Percentiles rank a stretch among this genome's conserved stretches.
Evolutionary conservation across 2,888 invertebrate species (phyloP).

Genomic region (Lochmaea capreae): DNA sequence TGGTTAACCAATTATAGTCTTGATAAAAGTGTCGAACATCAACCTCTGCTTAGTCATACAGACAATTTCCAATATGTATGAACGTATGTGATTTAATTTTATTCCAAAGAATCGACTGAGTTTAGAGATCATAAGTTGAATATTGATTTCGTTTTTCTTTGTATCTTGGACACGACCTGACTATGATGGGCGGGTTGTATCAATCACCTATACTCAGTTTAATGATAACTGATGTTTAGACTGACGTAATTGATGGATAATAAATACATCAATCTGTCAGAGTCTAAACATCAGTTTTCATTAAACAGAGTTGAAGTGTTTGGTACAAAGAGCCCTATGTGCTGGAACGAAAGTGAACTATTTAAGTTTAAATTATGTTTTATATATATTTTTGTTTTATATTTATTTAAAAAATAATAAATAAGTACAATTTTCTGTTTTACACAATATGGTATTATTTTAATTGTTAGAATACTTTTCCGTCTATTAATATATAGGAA

Average conservation of each 20-base stretch:
- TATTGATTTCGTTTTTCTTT: neutral
- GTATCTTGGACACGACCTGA: neutral
- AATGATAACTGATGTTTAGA: too few species aligned
- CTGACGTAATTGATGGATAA: too few species aligned
- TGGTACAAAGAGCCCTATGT: too few species aligned
- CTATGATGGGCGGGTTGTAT: too few species aligned
- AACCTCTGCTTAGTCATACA: constrained; percentile 73
- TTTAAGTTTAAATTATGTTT: neutral
- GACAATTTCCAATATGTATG: constrained; percentile 80
- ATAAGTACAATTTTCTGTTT: neutral
- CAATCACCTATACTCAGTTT: too few species aligned
- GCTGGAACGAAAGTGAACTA: neutral
- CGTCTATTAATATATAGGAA: too few species aligned
- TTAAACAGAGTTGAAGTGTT: too few species aligned
- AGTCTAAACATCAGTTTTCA: too few species aligned
- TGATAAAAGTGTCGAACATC: constrained; percentile 74
- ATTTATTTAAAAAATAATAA: neutral
- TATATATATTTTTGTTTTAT: constrained; percentile 3
- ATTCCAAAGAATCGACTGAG: constrained; percentile 46
- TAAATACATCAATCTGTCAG: too few species aligned
- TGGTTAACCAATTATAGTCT: constrained; percentile 79
- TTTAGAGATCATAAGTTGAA: constrained; percentile 25
- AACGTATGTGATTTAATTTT: constrained; percentile 39
- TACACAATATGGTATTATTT: neutral
- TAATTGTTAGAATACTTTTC: neutral